phyloP scores from a whole-genome alignment of 2,888 invertebrate genomes.

The Cyaniris semiargus region DNA sequence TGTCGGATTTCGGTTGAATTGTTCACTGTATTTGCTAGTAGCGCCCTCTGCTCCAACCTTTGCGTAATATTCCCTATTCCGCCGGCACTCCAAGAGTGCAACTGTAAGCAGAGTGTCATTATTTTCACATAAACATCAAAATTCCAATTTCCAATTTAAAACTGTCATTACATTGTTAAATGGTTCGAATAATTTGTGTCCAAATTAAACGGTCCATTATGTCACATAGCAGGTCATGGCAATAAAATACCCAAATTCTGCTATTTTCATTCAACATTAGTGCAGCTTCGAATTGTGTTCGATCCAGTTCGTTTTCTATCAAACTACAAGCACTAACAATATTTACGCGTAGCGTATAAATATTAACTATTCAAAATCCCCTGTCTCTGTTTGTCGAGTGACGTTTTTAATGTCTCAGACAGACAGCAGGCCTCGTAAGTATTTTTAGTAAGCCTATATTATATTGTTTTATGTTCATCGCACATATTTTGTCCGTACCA shows the following conservation, averaged over 20 bases:
- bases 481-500: too few relatives aligned
- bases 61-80: too few relatives aligned
- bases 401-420: too few relatives aligned
- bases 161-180: constrained; percentile 37
- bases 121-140: neutral
- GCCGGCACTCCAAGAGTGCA: neutral
- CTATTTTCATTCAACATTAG: neutral
- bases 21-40: too few relatives aligned
- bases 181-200: constrained; percentile 36
- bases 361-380: too few relatives aligned
- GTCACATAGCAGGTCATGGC: neutral
- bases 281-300: neutral
- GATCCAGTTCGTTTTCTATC: neutral
- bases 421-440: too few relatives aligned
- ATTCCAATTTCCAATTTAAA: constrained; percentile 16
- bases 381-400: too few relatives aligned
- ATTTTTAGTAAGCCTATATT: too few relatives aligned
- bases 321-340: neutral
- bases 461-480: too few relatives aligned
- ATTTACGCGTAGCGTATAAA: too few relatives aligned
- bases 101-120: neutral
- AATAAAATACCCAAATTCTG: neutral
- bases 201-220: constrained; percentile 38
- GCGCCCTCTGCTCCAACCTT: too few relatives aligned
- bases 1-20: too few relatives aligned